Conservation (phyloP, 1,140 invertebrate species). For the Lucilia cuprina region DNA sequence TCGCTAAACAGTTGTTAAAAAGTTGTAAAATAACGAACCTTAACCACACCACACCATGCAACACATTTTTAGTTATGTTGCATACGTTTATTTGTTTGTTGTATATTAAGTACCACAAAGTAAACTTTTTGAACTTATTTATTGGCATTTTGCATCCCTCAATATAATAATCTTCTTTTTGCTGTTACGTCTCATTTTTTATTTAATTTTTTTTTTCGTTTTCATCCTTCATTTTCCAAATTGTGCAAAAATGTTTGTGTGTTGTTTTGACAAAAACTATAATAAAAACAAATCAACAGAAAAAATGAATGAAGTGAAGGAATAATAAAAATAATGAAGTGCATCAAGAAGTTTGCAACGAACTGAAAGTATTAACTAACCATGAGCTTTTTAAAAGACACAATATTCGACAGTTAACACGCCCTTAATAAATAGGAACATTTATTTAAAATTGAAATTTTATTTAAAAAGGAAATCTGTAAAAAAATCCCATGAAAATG, state of each 20-base stretch:
- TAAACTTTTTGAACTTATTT: conserved; percentile 22
- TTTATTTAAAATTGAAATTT: too few species aligned
- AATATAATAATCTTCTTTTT: conserved; percentile 2
- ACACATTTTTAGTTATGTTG: neutral
- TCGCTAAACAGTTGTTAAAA: conserved; percentile 30
- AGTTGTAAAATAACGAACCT: conserved; percentile 21
- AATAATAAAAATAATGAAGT: neutral
- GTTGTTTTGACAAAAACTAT: conserved; percentile 16
- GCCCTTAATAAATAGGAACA: too few species aligned
- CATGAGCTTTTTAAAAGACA: too few species aligned
- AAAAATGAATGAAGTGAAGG: too few species aligned
- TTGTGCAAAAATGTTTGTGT: neutral
- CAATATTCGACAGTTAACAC: too few species aligned
- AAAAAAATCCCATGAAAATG: too few species aligned
- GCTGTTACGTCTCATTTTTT: neutral
- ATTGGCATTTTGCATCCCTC: conserved; percentile 25
- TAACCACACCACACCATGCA: conserved; percentile 1
- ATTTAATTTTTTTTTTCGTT: too few species aligned
- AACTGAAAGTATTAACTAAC: too few species aligned
- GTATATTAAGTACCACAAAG: neutral
- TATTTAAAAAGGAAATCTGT: too few species aligned
- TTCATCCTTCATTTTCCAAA: neutral
- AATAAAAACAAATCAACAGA: neutral
- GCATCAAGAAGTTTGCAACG: too few species aligned
- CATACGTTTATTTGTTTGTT: too few species aligned